Evolutionary conservation across 2,888 invertebrate species (phyloP).

Genomic region (Atethmia centrago): DNA sequence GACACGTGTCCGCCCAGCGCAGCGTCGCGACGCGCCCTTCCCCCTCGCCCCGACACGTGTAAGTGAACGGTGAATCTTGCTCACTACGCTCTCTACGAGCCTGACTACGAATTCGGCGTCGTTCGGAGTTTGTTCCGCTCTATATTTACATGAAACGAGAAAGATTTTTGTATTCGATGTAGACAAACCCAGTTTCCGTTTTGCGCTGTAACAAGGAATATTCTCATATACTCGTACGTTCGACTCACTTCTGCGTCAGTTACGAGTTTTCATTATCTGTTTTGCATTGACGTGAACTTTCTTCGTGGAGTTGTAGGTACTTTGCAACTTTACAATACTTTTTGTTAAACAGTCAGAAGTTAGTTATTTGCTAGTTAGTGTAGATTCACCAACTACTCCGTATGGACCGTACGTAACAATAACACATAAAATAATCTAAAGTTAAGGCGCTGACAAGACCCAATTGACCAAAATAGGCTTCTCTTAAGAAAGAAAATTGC

Average conservation of each 20-base stretch:
- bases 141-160: constrained; percentile 85
- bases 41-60: constrained; percentile 81
- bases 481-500: too few species aligned
- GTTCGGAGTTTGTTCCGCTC: constrained; percentile 83
- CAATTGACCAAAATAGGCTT: too few species aligned
- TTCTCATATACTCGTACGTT: constrained; percentile 59
- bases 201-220: constrained; percentile 69
- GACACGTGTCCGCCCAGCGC: constrained; percentile 85
- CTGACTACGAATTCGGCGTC: constrained; percentile 80
- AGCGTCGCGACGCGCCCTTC: constrained; percentile 74
- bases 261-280: constrained; percentile 54
- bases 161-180: constrained; percentile 81
- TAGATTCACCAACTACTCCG: not conserved
- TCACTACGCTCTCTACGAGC: constrained; percentile 74
- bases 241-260: constrained; percentile 48
- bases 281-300: constrained; percentile 57
- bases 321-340: constrained; percentile 33
- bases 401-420: not conserved
- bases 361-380: constrained; percentile 37
- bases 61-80: constrained; percentile 80
- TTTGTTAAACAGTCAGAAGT: constrained; percentile 28
- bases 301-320: constrained; percentile 29
- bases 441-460: too few species aligned
- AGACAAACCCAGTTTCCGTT: constrained; percentile 76
- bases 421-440: not conserved